phyloP scores from a whole-genome alignment of 2,113 vertebrate species.

The Macquaria australasica region DNA sequence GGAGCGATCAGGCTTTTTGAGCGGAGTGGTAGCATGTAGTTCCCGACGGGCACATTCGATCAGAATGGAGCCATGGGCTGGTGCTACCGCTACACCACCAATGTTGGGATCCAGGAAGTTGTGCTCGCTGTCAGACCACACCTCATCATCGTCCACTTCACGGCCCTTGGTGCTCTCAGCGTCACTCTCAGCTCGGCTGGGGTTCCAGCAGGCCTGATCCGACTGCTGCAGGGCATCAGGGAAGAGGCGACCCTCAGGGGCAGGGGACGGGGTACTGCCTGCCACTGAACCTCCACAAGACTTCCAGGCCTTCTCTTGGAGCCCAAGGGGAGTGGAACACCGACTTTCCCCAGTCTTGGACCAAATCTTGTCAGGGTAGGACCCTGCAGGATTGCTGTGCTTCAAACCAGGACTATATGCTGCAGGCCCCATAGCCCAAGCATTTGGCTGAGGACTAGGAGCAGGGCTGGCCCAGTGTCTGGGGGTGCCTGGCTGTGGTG shows the following conservation, averaged over 20 bases:
- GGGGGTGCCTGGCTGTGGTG: constrained; percentile 69
- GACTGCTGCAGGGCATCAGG: constrained; percentile 83
- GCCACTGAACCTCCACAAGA: constrained; percentile 84
- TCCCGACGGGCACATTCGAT: constrained; percentile 96
- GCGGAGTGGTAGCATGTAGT: constrained; percentile 96
- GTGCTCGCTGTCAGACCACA: constrained; percentile 98
- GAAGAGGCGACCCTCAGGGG: constrained; percentile 86
- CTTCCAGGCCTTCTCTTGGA: constrained; percentile 92
- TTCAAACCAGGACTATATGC: constrained; percentile 82
- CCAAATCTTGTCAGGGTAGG: constrained; percentile 85
- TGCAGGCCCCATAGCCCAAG: constrained; percentile 79
- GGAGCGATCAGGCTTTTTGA: constrained; percentile 95
- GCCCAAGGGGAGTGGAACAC: constrained; percentile 85
- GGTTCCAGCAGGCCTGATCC: constrained; percentile 87
- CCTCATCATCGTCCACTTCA: constrained; percentile 76
- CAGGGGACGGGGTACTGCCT: constrained; percentile 80
- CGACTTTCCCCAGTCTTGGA: constrained; percentile 87
- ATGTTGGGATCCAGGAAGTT: constrained; percentile 98
- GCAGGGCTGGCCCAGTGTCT: constrained; percentile 80
- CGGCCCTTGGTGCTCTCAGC: constrained; percentile 73
- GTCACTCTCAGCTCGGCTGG: constrained; percentile 85
- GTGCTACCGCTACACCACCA: constrained; percentile 95
- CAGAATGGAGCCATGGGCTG: constrained; percentile 94
- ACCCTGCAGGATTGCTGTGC: constrained; percentile 83
- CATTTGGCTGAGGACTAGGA: constrained; percentile 81